A percentile compares a stretch with the other conserved stretches of the same genome.
phyloP scores from a whole-genome alignment of 1,140 invertebrate genomes.

The Catajapyx aquilonaris region DNA sequence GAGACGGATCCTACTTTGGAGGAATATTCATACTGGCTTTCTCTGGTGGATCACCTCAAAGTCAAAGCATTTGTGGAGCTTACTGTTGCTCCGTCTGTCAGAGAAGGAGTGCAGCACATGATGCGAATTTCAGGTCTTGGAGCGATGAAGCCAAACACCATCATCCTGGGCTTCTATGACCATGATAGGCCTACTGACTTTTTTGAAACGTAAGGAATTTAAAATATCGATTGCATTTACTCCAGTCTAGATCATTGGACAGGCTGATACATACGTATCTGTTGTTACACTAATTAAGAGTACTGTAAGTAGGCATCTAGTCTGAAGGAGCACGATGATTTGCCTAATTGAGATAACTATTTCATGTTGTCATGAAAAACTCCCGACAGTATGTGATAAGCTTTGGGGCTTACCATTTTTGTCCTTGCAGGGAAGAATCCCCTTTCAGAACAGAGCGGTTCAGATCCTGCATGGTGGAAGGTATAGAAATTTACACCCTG shows the following conservation, averaged over 20 bases:
- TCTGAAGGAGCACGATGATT: too few relatives aligned
- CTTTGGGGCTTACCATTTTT: too few relatives aligned
- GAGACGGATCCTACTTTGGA: slow-evolving; percentile 43
- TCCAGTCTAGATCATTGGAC: too few relatives aligned
- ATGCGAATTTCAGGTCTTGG: slow-evolving; percentile 82
- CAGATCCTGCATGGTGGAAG: slow-evolving; percentile 3
- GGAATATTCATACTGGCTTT: slow-evolving; percentile 68
- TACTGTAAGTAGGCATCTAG: too few relatives aligned
- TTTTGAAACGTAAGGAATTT: slow-evolving; percentile 28
- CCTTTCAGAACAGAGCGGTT: neutral
- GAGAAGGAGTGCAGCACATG: slow-evolving; percentile 80
- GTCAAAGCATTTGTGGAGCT: slow-evolving; percentile 95
- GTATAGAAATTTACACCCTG: slow-evolving; percentile 10
- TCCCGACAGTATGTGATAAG: too few relatives aligned
- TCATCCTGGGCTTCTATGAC: slow-evolving; percentile 77
- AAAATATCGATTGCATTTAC: neutral
- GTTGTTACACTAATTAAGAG: neutral
- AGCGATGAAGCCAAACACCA: slow-evolving; percentile 97
- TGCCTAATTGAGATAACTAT: too few relatives aligned
- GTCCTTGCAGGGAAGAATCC: slow-evolving; percentile 8
- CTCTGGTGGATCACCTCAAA: slow-evolving; percentile 64
- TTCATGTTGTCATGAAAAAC: too few relatives aligned
- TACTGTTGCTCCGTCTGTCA: slow-evolving; percentile 60
- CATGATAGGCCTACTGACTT: slow-evolving; percentile 48
- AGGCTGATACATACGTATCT: neutral